Conservation (phyloP, 2,797 vertebrate species). For the Dromococcyx pavoninus region DNA sequence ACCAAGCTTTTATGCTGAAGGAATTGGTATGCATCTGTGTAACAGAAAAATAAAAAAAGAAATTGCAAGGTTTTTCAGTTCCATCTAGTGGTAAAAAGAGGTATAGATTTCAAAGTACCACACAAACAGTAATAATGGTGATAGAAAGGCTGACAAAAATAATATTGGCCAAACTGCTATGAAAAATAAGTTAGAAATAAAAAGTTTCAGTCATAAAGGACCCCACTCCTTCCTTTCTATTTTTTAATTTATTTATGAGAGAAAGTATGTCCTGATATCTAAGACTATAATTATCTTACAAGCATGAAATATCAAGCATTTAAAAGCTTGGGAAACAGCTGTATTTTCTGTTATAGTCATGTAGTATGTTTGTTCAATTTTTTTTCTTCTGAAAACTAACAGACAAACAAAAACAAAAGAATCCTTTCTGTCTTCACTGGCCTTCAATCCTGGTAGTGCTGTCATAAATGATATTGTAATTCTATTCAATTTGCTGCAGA, state of each 20-base stretch:
- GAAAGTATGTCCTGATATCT: neutral
- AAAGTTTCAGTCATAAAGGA: neutral
- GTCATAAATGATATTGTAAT: neutral
- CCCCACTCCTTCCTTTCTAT: fast-evolving
- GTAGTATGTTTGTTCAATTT: neutral
- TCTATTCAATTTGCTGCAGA: neutral
- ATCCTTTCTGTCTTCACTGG: neutral
- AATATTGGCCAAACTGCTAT: neutral
- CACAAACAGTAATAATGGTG: neutral
- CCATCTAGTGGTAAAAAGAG: constrained; percentile 73
- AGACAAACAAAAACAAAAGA: neutral
- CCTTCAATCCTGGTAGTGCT: neutral
- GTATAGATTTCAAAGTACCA: neutral
- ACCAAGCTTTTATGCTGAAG: neutral
- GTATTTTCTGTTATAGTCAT: neutral
- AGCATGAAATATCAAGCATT: neutral
- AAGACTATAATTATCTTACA: neutral
- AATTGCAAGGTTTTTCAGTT: constrained; percentile 67
- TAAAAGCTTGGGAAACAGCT: neutral
- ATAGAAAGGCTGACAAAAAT: neutral
- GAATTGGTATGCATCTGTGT: neutral
- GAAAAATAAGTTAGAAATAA: neutral
- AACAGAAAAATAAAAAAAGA: neutral
- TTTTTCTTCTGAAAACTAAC: neutral
- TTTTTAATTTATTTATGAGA: neutral